These are phyloP conservation scores for Gonioctena quinquepunctata DNA, from an alignment of 1,140 invertebrate species.

Conservation along the genomic window DNA sequence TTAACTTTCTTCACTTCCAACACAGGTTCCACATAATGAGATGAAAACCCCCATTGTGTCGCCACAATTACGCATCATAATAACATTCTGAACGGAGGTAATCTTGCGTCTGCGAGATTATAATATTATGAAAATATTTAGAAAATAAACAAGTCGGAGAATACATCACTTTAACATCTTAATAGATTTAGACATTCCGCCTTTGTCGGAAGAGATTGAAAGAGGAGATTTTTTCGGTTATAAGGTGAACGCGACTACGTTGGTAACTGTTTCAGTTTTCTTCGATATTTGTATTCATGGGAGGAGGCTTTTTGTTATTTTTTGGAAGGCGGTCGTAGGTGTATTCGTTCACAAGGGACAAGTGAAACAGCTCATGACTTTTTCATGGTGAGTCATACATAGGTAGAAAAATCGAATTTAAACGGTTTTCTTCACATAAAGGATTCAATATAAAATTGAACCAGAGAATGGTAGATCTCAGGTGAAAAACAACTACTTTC, in stretches of 20 bases:
- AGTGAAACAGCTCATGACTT: too few relatives aligned
- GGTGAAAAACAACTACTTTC: too few relatives aligned
- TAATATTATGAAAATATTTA: constrained; percentile 3
- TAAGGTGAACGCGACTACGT: background rate
- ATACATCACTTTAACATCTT: constrained; percentile 2
- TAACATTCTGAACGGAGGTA: constrained; percentile 1
- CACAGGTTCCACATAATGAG: constrained; percentile 7
- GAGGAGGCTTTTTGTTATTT: background rate
- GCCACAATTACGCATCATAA: constrained; percentile 3
- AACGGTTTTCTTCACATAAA: too few relatives aligned
- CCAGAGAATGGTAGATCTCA: too few relatives aligned
- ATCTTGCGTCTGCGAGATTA: constrained; percentile 2
- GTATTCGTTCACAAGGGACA: too few relatives aligned
- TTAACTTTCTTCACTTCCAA: background rate
- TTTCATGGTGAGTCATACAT: too few relatives aligned
- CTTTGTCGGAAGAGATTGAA: constrained; percentile 1
- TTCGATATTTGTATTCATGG: background rate
- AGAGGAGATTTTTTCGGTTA: background rate
- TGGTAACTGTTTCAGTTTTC: background rate
- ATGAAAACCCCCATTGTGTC: constrained; percentile 5
- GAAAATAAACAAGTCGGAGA: background rate
- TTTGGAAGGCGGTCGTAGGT: background rate
- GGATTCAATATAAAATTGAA: too few relatives aligned
- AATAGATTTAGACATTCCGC: constrained; percentile 2
- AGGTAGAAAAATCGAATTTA: too few relatives aligned